A percentile compares a stretch with the other conserved stretches of the same genome.
phyloP scores from a whole-genome alignment of 2,797 vertebrate species.

The Scarus forsteni region DNA sequence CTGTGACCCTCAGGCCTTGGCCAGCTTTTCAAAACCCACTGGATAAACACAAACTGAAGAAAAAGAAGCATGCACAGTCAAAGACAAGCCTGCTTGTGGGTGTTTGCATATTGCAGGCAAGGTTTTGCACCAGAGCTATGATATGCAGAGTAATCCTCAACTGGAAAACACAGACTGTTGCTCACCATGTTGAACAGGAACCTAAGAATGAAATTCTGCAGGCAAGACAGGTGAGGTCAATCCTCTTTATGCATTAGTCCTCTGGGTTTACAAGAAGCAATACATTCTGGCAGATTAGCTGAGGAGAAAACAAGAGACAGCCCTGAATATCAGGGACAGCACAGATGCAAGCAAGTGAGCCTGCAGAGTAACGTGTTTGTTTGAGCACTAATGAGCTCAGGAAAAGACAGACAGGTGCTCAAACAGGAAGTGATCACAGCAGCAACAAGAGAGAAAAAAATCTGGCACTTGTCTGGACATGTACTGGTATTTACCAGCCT shows the following conservation, averaged over 20 bases:
- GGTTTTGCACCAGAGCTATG: neutral
- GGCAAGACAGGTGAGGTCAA: conserved; percentile 27
- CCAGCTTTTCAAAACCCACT: conserved; percentile 12
- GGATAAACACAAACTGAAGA: neutral
- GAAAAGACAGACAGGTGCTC: conserved; percentile 19
- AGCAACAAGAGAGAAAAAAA: neutral
- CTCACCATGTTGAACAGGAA: neutral
- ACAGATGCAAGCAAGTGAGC: neutral
- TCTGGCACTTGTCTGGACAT: neutral
- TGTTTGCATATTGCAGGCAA: conserved; percentile 8
- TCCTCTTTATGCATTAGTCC: conserved; percentile 12
- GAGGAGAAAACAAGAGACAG: neutral
- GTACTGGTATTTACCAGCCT: neutral
- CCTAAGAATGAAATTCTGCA: neutral
- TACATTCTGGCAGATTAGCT: neutral
- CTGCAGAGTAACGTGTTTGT: neutral
- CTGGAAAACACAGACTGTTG: neutral
- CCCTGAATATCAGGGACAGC: neutral
- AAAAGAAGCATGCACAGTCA: neutral
- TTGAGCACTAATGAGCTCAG: conserved; percentile 16
- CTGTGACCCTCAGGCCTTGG: conserved; percentile 6
- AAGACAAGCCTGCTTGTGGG: neutral
- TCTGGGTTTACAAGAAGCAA: neutral
- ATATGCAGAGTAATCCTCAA: conserved; percentile 7
- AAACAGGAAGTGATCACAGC: conserved; percentile 14